A percentile compares a stretch with the other conserved stretches of the same genome.
Conservation (phyloP, 23 tunicate genomes). For the Trididemnum miniatum region DNA sequence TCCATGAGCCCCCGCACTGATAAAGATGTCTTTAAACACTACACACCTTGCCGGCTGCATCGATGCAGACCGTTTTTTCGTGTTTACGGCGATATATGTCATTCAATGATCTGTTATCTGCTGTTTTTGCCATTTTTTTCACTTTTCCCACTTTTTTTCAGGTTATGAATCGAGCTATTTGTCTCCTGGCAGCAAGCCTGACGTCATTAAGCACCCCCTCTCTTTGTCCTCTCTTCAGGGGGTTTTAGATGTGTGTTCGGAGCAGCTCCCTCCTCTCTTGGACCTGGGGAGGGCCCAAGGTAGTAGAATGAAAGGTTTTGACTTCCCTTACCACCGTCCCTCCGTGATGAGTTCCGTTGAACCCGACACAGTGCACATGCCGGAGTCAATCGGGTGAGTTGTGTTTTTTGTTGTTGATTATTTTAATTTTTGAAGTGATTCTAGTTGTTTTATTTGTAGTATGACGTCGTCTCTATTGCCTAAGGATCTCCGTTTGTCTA, state of each 20-base stretch:
- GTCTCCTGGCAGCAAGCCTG: conserved; percentile 53
- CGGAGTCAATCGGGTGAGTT: conserved; percentile 72
- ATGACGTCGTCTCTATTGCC: no score
- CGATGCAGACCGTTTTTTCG: no score
- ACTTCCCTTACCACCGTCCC: conserved; percentile 89
- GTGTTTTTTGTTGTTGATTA: not conserved
- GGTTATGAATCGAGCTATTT: conserved; percentile 80
- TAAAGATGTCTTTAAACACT: no score
- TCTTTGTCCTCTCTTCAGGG: conserved; percentile 54
- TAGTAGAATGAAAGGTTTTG: conserved; percentile 25
- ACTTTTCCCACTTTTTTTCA: no score
- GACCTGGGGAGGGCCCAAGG: conserved; percentile 41
- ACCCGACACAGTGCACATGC: conserved; percentile 51
- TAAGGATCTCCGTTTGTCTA: no score
- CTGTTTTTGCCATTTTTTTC: no score
- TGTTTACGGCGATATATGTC: no score
- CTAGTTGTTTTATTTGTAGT: no score
- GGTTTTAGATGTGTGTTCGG: conserved; percentile 73
- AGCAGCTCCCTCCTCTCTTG: conserved; percentile 78
- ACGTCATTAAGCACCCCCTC: conserved; percentile 39
- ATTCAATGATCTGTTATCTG: no score
- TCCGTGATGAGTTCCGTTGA: conserved; percentile 59
- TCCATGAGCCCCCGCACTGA: no score
- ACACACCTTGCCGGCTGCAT: no score
- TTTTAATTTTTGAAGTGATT: no score